Evolutionary conservation across 2,797 vertebrate genomes (phyloP), one percentile per base, ranked within the genome.

Genomic region (Urocyon cinereoargenteus): DNA sequence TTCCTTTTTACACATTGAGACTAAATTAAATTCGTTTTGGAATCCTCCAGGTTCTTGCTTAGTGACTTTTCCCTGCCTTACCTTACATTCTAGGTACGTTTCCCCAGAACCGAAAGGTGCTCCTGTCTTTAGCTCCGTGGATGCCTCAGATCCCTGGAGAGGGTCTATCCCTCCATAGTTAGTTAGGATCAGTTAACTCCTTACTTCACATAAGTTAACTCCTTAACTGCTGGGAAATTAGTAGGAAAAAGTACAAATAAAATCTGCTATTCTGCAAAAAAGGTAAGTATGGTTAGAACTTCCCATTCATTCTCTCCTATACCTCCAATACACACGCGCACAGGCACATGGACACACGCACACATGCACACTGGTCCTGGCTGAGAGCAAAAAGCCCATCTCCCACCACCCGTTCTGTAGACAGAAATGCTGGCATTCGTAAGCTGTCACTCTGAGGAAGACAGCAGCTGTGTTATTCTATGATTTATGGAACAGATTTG

Each of bases 401-500:
- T 92, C 86, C 57, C 36, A 45, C 62, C 64, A 90, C 16, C 86
- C 90, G 81, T 91, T 93, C 78, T 77, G 19, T 94, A 83, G 93
- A 78, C 87, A 98, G 92, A 95, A 94, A 96, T 31, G 78, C 95
- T 93, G 93, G 96, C 95, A 95, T 96, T 86, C 90, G 3, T 94
- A 84, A 96, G 90, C 95, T 98, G 97, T 96, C 98, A 97, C 95
- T 96, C 87, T 3, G 11, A 97, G 82, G 88, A 97, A 97, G 94
- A 97, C 94, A 96, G 96, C 96, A 98, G 98, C 93, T 97, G 97
- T 97, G 97, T 97, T 97, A 96, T 92, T 97, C 97, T 91, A 97
- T 98, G 98, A 98, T 98, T 98, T 98, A 97, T 97, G 77, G 97
- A 97, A 97, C 96, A 97, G 97, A 97, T 97, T 98, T 98, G 97